Conservation (phyloP, 2,113 vertebrate genomes). For the Oryzias melastigma region DNA sequence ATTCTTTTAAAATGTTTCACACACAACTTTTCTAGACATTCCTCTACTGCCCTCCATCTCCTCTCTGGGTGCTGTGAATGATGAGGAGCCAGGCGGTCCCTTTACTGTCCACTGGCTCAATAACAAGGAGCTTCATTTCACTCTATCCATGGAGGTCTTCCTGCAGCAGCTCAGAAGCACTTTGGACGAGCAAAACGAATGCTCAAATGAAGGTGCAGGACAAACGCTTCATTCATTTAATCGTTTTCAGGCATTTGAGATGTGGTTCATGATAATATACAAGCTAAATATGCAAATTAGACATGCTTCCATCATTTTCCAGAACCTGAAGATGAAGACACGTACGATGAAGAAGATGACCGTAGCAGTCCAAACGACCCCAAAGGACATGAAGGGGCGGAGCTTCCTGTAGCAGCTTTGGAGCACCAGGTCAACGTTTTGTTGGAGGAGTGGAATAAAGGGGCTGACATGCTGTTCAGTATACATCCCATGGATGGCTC, state of each 20-base stretch:
- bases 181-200: constrained; percentile 84
- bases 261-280: too few species aligned
- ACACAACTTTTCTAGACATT: constrained; percentile 83
- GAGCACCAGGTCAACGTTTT: constrained; percentile 92
- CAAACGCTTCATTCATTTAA: not conserved
- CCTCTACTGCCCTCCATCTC: constrained; percentile 96
- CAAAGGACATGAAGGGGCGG: constrained; percentile 39
- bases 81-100: constrained; percentile 87
- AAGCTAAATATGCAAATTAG: not conserved
- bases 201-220: constrained; percentile 82
- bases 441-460: constrained; percentile 93
- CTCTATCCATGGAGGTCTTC: constrained; percentile 95
- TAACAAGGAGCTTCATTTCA: constrained; percentile 96
- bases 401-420: constrained; percentile 81
- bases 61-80: constrained; percentile 84
- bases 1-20: not conserved
- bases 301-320: constrained; percentile 16
- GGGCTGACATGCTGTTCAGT: constrained; percentile 97
- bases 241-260: too few species aligned
- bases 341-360: constrained; percentile 56
- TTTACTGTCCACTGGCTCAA: constrained; percentile 98
- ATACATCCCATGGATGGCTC: constrained; percentile 98
- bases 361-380: constrained; percentile 35
- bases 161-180: constrained; percentile 87
- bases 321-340: constrained; percentile 62